Conservation (phyloP, 53 echinoderm and acorn worm genomes). For the Apostichopus leukothele region DNA sequence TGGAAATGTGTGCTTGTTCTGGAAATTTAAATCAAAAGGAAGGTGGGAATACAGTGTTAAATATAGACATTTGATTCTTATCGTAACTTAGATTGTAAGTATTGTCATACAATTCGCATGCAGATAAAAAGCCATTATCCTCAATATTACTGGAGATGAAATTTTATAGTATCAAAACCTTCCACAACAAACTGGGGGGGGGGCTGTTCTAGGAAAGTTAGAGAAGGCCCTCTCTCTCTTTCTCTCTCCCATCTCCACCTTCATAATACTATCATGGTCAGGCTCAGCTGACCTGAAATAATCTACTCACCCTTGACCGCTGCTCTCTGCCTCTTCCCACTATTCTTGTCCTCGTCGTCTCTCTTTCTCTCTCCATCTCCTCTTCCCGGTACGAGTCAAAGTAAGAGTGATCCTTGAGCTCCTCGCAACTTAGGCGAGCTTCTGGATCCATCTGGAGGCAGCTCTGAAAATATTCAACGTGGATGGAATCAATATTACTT, state of each 20-base stretch:
- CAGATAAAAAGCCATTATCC: no score
- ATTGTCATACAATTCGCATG: no score
- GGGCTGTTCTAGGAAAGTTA: no score
- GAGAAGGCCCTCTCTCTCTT: background rate
- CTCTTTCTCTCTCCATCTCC: conserved; percentile 33
- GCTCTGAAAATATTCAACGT: conserved; percentile 52
- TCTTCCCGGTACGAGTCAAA: conserved; percentile 58
- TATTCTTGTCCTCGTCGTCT: conserved; percentile 30
- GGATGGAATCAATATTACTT: background rate
- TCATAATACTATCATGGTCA: no score
- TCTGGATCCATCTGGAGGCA: conserved; percentile 97
- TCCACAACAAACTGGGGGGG: no score
- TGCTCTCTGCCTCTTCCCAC: conserved; percentile 46
- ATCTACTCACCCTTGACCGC: conserved; percentile 36
- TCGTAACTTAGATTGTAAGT: no score
- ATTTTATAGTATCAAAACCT: no score
- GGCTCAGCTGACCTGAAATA: no score
- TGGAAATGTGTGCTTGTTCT: conserved; percentile 45
- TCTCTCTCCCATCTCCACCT: no score
- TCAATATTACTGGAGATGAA: no score
- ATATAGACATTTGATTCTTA: no score
- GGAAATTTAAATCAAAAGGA: background rate
- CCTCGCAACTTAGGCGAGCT: conserved; percentile 82
- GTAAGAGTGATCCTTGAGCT: conserved; percentile 74
- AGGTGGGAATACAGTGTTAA: background rate